Percentiles rank a stretch among this genome's conserved stretches.
phyloP scores from a whole-genome alignment of 1,140 invertebrate genomes.

The Homalodisca vitripennis region DNA sequence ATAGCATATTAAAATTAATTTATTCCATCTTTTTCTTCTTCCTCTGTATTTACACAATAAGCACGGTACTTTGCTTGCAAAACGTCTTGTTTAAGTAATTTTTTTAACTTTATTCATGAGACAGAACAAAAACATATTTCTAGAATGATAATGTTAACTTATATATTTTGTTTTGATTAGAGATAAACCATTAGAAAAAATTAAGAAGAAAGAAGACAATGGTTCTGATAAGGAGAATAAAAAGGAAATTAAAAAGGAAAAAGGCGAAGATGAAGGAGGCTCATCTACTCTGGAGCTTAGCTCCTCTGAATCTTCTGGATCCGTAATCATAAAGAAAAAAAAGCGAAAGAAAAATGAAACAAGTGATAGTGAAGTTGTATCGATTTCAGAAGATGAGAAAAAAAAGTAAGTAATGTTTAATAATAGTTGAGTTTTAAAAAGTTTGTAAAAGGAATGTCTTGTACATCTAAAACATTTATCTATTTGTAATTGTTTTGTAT shows the following conservation, averaged over 20 bases:
- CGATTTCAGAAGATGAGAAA: conserved; percentile 12
- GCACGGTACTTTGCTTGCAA: too few species aligned
- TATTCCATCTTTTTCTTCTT: too few species aligned
- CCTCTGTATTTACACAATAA: too few species aligned
- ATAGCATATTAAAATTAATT: too few species aligned
- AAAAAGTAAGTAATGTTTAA: conserved; percentile 21
- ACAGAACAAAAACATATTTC: too few species aligned
- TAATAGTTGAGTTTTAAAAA: too few species aligned
- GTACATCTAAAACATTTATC: too few species aligned
- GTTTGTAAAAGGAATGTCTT: too few species aligned
- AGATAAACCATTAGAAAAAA: not conserved
- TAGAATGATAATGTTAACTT: too few species aligned
- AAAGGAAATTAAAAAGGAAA: not conserved
- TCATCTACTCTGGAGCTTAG: conserved; percentile 12
- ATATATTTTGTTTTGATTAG: not conserved
- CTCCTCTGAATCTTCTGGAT: not conserved
- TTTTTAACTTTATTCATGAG: too few species aligned
- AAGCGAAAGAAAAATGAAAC: conserved; percentile 4
- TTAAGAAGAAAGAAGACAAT: not conserved
- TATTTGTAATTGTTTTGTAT: too few species aligned
- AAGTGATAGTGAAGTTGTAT: conserved; percentile 12
- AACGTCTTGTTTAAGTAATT: too few species aligned
- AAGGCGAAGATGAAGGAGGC: not conserved
- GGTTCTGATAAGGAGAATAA: not conserved
- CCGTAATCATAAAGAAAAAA: conserved; percentile 12